Base-by-base conservation (phyloP, 2,113 vertebrate genomes). In the Tragulus kanchil region DNA sequence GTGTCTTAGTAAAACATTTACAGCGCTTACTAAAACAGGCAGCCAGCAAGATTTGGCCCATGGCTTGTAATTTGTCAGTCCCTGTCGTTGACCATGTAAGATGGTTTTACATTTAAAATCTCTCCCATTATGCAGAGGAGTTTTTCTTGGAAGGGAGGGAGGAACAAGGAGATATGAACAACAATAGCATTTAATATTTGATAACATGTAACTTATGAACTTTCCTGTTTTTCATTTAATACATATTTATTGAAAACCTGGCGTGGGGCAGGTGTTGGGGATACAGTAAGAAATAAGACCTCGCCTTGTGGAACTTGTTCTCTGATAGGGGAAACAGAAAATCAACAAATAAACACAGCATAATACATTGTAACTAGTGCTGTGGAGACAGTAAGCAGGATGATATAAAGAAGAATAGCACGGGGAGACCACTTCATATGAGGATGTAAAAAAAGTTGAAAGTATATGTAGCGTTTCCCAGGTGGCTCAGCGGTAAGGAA, bases 141-240 rank as follows among this genome's bases (percentile, higher is more conserved):
- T 61, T 95, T 89, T 79, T 96, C 56, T 89, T 85, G 8, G 12
- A 77, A 85, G n/a, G 54, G 71, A 84, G 88, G 1, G 50, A 78
- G 15, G 42, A 78, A 28, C 45, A 56, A 86, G 31, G 8, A 4
- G 26, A 50, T 84, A 0, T 88, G 78, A 61, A 85, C 25, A 69
- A 59, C 28, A 94, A 3, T 6, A 93, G 15, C 48, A 87, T 67
- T 90, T 88, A 58, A 15, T 84, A 58, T 8, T 84, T 95, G 16
- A 48, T 83, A 8, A 81, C 4, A 25, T 93, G 13, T 77, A 61
- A 71, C 91, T 96, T 87, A 78, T 85, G 42, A 91, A 75, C 6
- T 64, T 95, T 87, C 59, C 71, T 65, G 28, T 42, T 97, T 79
- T 92, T 82, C 23, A 82, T 78, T 91, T 92, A 91, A 50, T 90